Percentiles rank a stretch among this genome's conserved stretches.
Evolutionary conservation across 2,113 vertebrate genomes (phyloP).

Genomic region (Tor tambroides): DNA sequence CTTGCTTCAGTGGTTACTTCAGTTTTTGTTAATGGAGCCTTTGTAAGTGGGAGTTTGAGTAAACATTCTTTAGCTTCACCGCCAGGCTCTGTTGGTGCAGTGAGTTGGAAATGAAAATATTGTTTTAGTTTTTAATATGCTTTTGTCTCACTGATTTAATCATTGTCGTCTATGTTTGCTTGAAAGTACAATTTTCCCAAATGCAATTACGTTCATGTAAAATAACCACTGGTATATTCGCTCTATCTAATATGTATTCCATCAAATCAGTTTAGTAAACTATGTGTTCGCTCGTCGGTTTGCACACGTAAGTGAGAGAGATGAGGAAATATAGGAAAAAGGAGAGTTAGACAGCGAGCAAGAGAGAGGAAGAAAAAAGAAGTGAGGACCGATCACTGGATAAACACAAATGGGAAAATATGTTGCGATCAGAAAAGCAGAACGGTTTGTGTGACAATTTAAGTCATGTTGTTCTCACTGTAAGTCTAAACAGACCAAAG

Average conservation of each 20-base stretch:
- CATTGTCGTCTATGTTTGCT: not conserved
- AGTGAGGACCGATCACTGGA: not conserved
- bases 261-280: slow-evolving; percentile 6
- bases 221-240: slow-evolving; percentile 18
- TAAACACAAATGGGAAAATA: not conserved
- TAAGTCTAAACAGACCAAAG: not conserved
- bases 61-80: slow-evolving; percentile 10
- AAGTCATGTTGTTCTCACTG: slow-evolving; percentile 7
- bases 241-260: not conserved
- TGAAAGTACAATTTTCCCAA: slow-evolving; percentile 22
- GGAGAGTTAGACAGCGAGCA: not conserved
- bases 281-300: not conserved
- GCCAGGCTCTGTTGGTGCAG: slow-evolving; percentile 2
- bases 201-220: slow-evolving; percentile 33
- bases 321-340: not conserved
- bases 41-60: slow-evolving; percentile 10
- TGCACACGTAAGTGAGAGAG: not conserved
- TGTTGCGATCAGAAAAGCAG: not conserved
- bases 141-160: slow-evolving; percentile 26
- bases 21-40: slow-evolving; percentile 20
- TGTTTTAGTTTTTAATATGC: slow-evolving; percentile 33
- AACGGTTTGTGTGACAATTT: not conserved
- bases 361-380: not conserved
- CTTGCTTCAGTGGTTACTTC: not conserved
- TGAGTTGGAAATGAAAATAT: slow-evolving; percentile 31